phyloP scores from a whole-genome alignment of 2,113 vertebrate genomes.

The Oncorhynchus nerka region DNA sequence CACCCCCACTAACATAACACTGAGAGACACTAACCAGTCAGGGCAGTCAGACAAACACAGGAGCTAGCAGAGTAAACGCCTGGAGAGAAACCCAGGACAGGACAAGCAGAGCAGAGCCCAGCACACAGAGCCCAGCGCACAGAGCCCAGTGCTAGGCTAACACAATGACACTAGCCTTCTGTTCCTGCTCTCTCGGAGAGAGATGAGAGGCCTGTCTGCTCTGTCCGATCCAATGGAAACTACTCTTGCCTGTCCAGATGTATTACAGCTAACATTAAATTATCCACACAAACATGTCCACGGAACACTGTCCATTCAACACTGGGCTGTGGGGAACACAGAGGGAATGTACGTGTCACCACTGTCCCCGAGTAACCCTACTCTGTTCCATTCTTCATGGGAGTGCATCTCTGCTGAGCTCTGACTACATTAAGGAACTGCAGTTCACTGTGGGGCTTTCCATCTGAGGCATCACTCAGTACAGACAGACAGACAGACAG shows the following conservation, averaged over 20 bases:
- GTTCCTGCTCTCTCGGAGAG: constrained; percentile 50
- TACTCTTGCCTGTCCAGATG: constrained; percentile 42
- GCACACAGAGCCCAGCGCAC: constrained; percentile 11
- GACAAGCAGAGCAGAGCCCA: constrained; percentile 12
- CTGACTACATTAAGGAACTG: constrained; percentile 6
- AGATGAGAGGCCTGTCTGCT: constrained; percentile 37
- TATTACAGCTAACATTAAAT: constrained; percentile 54
- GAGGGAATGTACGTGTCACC: constrained; percentile 42
- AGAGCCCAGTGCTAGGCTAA: constrained; percentile 22
- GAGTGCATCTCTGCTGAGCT: background rate
- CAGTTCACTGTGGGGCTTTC: constrained; percentile 16
- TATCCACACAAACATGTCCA: constrained; percentile 61
- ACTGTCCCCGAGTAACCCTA: constrained; percentile 51
- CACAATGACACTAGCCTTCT: constrained; percentile 39
- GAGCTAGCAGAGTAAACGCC: constrained; percentile 35
- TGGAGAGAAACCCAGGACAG: background rate
- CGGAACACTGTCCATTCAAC: constrained; percentile 40
- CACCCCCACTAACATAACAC: constrained; percentile 26
- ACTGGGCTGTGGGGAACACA: constrained; percentile 1
- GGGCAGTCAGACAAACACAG: constrained; percentile 44
- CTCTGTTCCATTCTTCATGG: constrained; percentile 33
- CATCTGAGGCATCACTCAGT: constrained; percentile 5
- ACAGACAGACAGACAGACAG: background rate
- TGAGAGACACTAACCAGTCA: constrained; percentile 37
- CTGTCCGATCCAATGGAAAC: constrained; percentile 47